Base-by-base conservation (phyloP, 2,888 invertebrate genomes). In the Meteorus cinctellus region DNA sequence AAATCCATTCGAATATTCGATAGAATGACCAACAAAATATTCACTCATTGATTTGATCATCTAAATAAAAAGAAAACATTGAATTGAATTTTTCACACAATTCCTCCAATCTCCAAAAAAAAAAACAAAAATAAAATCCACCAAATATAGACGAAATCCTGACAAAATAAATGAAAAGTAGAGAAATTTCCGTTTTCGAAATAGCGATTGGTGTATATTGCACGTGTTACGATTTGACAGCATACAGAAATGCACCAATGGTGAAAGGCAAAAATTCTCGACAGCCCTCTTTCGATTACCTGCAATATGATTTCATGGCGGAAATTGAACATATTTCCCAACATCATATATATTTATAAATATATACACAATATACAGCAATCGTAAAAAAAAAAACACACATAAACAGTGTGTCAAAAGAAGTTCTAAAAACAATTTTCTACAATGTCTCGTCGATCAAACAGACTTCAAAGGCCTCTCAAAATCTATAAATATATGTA, bases 321-420 rank as follows among this genome's bases (percentile, higher is more conserved):
- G 70, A 70, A 70, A 70, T 70, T 70, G 70, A 70, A 70, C 70
- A 34, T 60, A 60, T 70, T 70, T 41, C 70, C 60, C 19, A 55
- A 55, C 19, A 55, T 68, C 67, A 45, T 48, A 29, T 16, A 45
- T 16, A 45, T 48, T 3, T 16, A 48, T 24, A 6, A 5, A 60
- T 12, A 16, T 27, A 24, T 59, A 59, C 62, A 48, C 24, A 16
- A 31, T 72, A 19, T 12, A 41, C 6, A 41, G 12, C n/a, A 51
- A 51, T 24, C 12, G 60, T 8, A 24, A n/a, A 51, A 48, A 72
- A 72, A 16, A 19, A 36, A 36, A 19, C 60, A 62, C 31, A 70
- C n/a, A 31, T 29, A 45, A n/a, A 48, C 24, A 36, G 14, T 19
- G 14, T 29, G 27, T 65, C 65, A 36, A 16, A 29, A 34, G 68